Percentiles rank a stretch among this genome's conserved stretches.
These are phyloP conservation scores for Cololabis saira DNA, from an alignment of 2,113 vertebrate genomes.

Conservation along the genomic window DNA sequence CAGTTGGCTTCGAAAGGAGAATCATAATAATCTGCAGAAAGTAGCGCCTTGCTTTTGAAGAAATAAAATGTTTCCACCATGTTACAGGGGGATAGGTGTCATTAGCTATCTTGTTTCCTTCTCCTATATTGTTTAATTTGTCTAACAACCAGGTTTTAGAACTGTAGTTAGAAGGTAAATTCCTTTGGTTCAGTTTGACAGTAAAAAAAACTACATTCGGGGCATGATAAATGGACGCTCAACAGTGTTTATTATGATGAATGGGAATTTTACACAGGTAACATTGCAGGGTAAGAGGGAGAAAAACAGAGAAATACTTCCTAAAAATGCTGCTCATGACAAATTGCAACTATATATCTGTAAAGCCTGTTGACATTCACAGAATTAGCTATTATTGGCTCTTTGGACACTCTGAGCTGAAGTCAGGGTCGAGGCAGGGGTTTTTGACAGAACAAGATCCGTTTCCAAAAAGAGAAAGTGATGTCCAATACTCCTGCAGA, in stretches of 20 bases:
- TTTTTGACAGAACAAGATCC: conserved; percentile 32
- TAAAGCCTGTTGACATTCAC: conserved; percentile 61
- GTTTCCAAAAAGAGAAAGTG: conserved; percentile 40
- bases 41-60: conserved; percentile 4
- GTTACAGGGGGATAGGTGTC: background rate
- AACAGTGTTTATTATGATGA: conserved; percentile 82
- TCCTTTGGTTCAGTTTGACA: conserved; percentile 50
- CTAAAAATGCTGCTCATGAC: conserved; percentile 62
- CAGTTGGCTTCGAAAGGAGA: conserved; percentile 9
- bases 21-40: conserved; percentile 33
- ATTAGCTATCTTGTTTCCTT: conserved; percentile 32
- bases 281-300: conserved; percentile 54
- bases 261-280: conserved; percentile 78
- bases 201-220: conserved; percentile 37
- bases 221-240: conserved; percentile 80
- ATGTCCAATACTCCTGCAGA: conserved; percentile 16
- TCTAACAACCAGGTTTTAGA: conserved; percentile 64
- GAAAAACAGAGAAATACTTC: conserved; percentile 45
- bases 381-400: conserved; percentile 57
- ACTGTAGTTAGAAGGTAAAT: conserved; percentile 60
- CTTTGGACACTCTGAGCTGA: conserved; percentile 40
- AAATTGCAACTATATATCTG: conserved; percentile 70
- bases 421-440: background rate
- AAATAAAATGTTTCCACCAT: conserved; percentile 1
- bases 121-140: conserved; percentile 60